A percentile compares a stretch with the other conserved stretches of the same genome.
These are phyloP conservation scores for Lepus oiostolus DNA, from an alignment of 2,797 vertebrate genomes.

Conservation along the genomic window DNA sequence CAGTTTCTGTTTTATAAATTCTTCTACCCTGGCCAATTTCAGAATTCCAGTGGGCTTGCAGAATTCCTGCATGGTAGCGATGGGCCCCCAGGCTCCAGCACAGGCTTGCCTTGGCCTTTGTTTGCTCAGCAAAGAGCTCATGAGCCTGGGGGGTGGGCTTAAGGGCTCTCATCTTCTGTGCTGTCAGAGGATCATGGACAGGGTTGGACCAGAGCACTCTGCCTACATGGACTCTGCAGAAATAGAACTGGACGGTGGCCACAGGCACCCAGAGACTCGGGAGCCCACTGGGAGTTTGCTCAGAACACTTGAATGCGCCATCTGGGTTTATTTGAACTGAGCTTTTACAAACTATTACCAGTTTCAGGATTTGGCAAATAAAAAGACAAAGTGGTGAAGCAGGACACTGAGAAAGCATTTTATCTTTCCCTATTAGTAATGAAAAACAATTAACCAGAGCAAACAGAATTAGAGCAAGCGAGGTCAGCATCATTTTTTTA, in stretches of 20 bases:
- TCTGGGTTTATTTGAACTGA: not conserved
- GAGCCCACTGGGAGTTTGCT: not conserved
- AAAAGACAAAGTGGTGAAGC: not conserved
- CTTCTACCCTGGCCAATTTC: not conserved
- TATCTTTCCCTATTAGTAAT: not conserved
- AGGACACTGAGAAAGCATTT: not conserved
- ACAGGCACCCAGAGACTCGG: rapidly evolving
- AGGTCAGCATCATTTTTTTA: not conserved
- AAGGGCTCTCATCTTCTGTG: not conserved
- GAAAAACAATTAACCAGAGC: slow-evolving; percentile 29
- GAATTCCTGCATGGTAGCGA: not conserved
- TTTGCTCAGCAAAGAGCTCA: not conserved
- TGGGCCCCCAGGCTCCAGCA: not conserved
- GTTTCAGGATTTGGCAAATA: slow-evolving; percentile 14
- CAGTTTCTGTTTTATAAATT: not conserved
- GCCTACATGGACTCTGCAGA: not conserved
- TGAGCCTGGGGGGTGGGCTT: rapidly evolving
- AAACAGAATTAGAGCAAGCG: not conserved
- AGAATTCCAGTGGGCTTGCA: not conserved
- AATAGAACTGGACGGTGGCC: not conserved
- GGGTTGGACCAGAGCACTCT: not conserved
- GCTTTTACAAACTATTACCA: not conserved
- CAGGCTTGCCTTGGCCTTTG: rapidly evolving
- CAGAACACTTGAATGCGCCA: not conserved
- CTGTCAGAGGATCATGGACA: not conserved